A percentile compares a stretch with the other conserved stretches of the same genome.
Conservation (phyloP, 2,113 vertebrate genomes). For the Tenebrosternarchus preto region DNA sequence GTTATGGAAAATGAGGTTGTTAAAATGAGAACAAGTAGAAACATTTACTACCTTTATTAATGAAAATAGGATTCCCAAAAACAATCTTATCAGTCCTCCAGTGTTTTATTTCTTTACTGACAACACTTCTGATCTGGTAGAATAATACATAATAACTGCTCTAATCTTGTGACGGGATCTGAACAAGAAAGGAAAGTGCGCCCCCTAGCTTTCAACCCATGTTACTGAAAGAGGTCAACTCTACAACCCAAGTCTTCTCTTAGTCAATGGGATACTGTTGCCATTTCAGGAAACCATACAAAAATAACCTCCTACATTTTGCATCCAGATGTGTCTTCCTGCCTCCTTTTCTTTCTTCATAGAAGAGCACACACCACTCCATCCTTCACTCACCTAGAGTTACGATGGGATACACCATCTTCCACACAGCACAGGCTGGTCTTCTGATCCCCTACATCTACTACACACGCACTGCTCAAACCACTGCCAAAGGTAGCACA, state of each 20-base stretch:
- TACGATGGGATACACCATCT: constrained; percentile 95
- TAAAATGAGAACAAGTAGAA: no score
- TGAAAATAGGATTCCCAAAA: no score
- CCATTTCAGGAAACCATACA: background rate
- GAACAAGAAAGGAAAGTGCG: background rate
- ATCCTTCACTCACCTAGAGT: constrained; percentile 80
- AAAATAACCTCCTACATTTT: background rate
- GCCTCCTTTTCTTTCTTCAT: background rate
- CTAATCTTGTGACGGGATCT: background rate
- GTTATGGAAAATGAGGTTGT: no score
- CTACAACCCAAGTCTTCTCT: background rate
- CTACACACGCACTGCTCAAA: constrained; percentile 91
- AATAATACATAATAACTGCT: background rate
- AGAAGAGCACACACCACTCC: background rate
- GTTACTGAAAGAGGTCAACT: background rate
- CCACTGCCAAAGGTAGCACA: constrained; percentile 95
- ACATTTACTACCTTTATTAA: no score
- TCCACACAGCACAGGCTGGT: constrained; percentile 96
- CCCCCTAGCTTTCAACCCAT: background rate
- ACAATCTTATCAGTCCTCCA: no score
- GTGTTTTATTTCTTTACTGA: no score
- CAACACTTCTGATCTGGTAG: no score
- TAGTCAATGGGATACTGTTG: background rate
- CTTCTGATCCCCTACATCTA: constrained; percentile 97
- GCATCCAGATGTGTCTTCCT: background rate